Base-by-base conservation (phyloP, 2,113 vertebrate genomes). In the Ursus arctos region DNA sequence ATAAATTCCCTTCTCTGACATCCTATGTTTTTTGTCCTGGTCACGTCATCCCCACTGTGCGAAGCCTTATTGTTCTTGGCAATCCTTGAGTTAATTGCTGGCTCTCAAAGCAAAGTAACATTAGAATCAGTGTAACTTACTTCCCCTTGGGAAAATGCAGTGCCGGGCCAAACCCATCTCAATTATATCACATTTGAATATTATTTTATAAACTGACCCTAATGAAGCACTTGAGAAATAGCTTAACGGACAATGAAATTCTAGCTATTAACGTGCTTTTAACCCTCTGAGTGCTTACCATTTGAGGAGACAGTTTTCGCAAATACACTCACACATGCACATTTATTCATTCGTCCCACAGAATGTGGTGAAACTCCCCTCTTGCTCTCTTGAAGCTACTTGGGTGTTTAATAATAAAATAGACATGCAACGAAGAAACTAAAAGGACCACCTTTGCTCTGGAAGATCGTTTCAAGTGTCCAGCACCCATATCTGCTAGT, bases 11-110 rank as follows among this genome's bases (percentile, higher is more conserved):
- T 93, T 85, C 53, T 96, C 55, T 92, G 67, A n/a, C 72, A 89
- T 49, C n/a, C 51, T 87, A 8, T 51, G 3, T 53, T 95, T 95
- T 95, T 93, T 83, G 33, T 76, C 47, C 51, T 71, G 63, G 61
- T 72, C 83, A 85, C 21, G 21, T 65, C 93, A 81, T 95, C 81
- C 15, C 36, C 55, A 81, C 59, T 74, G 2, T 82, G 59, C 8
- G 19, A 80, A 91, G 28, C 33, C 11, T 92, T 67, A 88, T 65
- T 74, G 36, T 82, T 95, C 36, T 94, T 93, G 74, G 61, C 33
- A 96, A 55, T 94, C 77, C 49, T 86, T n/a, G 74, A 74, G 16
- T 88, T 95, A 97, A 95, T 95, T 90, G 43, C 82, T 96, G 92
- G 7, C 15, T 59, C 47, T 89, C 65, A 86, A 96, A 92, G 71